These are phyloP conservation scores for Manis javanica DNA, from an alignment of 2,797 vertebrate genomes.

Conservation along the genomic window DNA sequence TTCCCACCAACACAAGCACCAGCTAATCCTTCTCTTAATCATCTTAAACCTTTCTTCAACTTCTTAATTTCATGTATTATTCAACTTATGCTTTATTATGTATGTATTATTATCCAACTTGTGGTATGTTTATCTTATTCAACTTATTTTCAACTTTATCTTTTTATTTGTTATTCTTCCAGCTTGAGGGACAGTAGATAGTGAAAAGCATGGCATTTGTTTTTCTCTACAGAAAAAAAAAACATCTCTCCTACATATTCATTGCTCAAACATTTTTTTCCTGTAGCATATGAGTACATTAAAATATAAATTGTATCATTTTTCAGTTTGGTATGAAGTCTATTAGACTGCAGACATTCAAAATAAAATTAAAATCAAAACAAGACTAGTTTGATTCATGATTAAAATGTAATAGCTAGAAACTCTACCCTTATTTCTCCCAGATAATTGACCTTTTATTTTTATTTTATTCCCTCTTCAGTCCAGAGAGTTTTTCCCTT, in stretches of 20 bases:
- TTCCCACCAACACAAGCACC: background rate
- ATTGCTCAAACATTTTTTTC: background rate
- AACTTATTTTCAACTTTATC: conserved; percentile 54
- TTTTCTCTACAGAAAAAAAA: conserved; percentile 61
- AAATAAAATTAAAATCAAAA: conserved; percentile 72
- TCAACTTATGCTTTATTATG: conserved; percentile 33
- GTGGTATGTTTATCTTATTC: conserved; percentile 61
- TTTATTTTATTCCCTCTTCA: conserved; percentile 21
- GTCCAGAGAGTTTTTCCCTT: background rate
- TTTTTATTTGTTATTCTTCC: conserved; percentile 61
- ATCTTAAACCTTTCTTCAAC: background rate
- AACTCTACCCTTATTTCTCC: background rate
- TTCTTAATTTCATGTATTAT: conserved; percentile 59
- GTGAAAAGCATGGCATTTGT: conserved; percentile 49
- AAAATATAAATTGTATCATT: conserved; percentile 57
- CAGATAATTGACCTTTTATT: conserved; percentile 55
- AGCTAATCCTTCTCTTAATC: background rate
- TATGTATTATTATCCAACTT: conserved; percentile 52
- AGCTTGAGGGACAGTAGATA: conserved; percentile 11
- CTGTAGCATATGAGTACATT: conserved; percentile 38
- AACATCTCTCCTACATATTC: conserved; percentile 17
- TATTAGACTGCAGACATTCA: conserved; percentile 56
- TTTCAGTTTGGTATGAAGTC: conserved; percentile 47
- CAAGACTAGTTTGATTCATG: conserved; percentile 36
- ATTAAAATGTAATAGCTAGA: conserved; percentile 50